phyloP scores from a whole-genome alignment of 2,797 vertebrate species.

The Pseudotriccus pelzelni region DNA sequence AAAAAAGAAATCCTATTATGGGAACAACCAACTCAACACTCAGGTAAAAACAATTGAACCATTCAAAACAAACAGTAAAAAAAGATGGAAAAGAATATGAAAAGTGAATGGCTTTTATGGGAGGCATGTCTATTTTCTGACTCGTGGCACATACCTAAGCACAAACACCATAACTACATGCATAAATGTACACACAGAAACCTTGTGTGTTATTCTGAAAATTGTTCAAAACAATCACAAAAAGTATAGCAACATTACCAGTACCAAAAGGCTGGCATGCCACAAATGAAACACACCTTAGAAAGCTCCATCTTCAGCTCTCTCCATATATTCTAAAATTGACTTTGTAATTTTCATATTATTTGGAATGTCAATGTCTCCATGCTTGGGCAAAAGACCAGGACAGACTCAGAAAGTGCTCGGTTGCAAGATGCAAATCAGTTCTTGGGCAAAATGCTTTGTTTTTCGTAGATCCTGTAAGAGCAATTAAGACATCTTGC shows the following conservation, averaged over 20 bases:
- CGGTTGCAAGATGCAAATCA: not conserved
- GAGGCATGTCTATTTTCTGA: not conserved
- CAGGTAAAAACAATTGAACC: not conserved
- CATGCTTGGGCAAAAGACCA: not conserved
- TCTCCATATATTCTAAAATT: not conserved
- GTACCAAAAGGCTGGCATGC: not conserved
- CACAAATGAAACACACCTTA: not conserved
- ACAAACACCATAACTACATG: not conserved
- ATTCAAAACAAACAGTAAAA: not conserved
- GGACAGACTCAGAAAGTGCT: not conserved
- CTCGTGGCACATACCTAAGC: fast-evolving
- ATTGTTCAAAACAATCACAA: not conserved
- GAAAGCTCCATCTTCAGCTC: not conserved
- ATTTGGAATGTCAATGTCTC: not conserved
- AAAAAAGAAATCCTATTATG: not conserved
- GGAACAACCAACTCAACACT: not conserved
- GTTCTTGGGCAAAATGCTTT: not conserved
- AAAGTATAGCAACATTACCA: not conserved
- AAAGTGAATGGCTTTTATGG: not conserved
- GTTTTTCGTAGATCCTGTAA: not conserved
- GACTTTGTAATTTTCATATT: not conserved
- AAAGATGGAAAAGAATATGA: not conserved
- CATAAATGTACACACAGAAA: not conserved
- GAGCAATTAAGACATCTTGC: slow-evolving; percentile 1
- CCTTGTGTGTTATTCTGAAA: not conserved